Conservation (phyloP, 2,113 vertebrate genomes). For the Pionites leucogaster region DNA sequence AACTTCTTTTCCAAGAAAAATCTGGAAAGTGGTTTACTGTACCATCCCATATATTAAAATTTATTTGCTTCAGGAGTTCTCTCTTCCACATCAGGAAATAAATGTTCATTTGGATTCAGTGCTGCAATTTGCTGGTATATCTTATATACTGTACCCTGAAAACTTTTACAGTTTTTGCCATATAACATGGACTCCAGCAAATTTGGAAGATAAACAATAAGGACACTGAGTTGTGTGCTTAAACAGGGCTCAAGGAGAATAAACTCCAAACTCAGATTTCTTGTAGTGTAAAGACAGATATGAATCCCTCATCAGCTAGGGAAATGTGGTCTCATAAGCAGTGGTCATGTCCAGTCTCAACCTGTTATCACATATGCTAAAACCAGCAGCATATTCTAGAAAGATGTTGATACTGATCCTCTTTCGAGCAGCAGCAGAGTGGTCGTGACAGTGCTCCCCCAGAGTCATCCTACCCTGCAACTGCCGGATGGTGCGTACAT, state of each 20-base stretch:
- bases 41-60: background rate
- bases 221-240: background rate
- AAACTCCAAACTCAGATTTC: background rate
- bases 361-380: slow-evolving; percentile 8
- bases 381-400: slow-evolving; percentile 14
- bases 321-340: background rate
- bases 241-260: background rate
- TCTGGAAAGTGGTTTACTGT: background rate
- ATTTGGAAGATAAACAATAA: background rate
- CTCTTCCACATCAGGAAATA: background rate
- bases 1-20: background rate
- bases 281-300: background rate
- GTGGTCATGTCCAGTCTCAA: background rate
- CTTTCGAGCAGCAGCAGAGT: slow-evolving; percentile 39
- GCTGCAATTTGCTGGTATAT: background rate
- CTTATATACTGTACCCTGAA: background rate
- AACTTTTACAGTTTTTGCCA: background rate
- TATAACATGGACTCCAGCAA: background rate
- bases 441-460: slow-evolving; percentile 57
- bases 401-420: slow-evolving; percentile 37
- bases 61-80: background rate
- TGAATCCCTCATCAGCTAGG: background rate
- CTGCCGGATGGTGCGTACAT: slow-evolving; percentile 54
- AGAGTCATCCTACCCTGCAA: slow-evolving; percentile 27
- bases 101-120: background rate